Base-by-base conservation (phyloP, 1,140 invertebrate species). In the Zophobas morio region DNA sequence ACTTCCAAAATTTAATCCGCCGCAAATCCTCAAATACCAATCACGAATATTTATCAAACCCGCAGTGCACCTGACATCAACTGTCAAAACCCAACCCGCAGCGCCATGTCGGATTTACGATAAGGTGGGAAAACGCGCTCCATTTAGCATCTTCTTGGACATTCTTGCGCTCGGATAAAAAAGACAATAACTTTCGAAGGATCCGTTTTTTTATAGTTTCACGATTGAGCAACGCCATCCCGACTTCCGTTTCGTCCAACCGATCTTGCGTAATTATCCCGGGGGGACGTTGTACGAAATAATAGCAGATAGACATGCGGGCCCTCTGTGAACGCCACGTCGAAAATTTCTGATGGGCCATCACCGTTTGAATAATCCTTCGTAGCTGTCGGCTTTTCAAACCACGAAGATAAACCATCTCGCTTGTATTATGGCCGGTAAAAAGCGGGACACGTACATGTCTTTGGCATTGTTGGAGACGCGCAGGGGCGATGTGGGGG, bases 281-380 rank as follows among this genome's bases (percentile, higher is more conserved):
- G 20, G 20, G 49, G 60, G 57, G 8, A 40, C 53, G 32, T 34
- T 20, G 32, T 54, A 54, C 6, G 53, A 54, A 54, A 54, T 54
- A 51, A 51, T 51, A 33, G 57, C 8, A 36, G 60, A 42, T 42
- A 33, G 37, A 40, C 60, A 66, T 66, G 60, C 60, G 60, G 60
- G 60, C 60, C n/a, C 33, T 32, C 36, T 66, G 37, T 40, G 37
- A 35, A 2, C 34, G 8, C 56, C 53, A 20, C 56, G 56, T 42
- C 39, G 37, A 66, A 66, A 66, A 66, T 42, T 20, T 66, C 39
- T 32, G 42, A 66, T 42, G 39, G 6, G 37, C 39, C 56, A 60
- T 60, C 56, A 60, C 60, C 57, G 57, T 63, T 63, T 66, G 60
- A 66, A 66, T 66, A 66, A 66, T 66, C 60, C 60, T 66, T 66